Base-by-base conservation (phyloP, 2,797 vertebrate genomes). In the Thamnophis elegans region DNA sequence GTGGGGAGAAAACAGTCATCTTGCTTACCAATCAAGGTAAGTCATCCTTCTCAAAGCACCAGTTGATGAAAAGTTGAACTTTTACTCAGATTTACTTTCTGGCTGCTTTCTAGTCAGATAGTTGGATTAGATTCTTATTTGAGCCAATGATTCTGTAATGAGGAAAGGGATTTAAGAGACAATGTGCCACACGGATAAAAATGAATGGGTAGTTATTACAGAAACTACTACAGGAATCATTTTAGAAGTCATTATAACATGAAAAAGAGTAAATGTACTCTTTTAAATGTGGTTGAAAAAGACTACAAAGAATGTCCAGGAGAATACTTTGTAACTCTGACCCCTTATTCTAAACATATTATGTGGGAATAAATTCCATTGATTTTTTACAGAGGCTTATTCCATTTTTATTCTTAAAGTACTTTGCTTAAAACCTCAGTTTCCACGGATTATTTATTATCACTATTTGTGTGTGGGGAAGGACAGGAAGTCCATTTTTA, bases 391-490 rank as follows among this genome's bases (percentile, higher is more conserved):
- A 85, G 90, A 91, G 73, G 90, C 68, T 91, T 93, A 91, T 87
- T 86, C 47, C 92, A 93, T 93, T 93, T 82, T 65, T 65, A 93
- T 87, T 89, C 88, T 91, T 88, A 87, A 16, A 60, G 65, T 91
- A 93, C 91, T 91, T 91, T 93, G 89, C 90, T 91, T 93, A 93
- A 62, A 93, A 87, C 92, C 16, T 62, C 26, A 55, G 86, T 93
- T 93, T 87, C 68, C 88, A 87, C 82, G 8, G 89, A 91, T 91
- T 93, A 91, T 93, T 93, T 91, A 91, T 93, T 88, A 62, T 51
- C 86, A 89, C 32, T 88, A 82, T 91, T 73, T 90, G 6, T 91
- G 56, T 88, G 25, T 3, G 36, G 36, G 9, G 7, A 26, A 47
- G 18, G 53, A 58, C 47, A 85, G 42, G 53, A 68, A 85, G 47